phyloP scores from a whole-genome alignment of 2,797 vertebrate genomes.

The Molossus molossus region DNA sequence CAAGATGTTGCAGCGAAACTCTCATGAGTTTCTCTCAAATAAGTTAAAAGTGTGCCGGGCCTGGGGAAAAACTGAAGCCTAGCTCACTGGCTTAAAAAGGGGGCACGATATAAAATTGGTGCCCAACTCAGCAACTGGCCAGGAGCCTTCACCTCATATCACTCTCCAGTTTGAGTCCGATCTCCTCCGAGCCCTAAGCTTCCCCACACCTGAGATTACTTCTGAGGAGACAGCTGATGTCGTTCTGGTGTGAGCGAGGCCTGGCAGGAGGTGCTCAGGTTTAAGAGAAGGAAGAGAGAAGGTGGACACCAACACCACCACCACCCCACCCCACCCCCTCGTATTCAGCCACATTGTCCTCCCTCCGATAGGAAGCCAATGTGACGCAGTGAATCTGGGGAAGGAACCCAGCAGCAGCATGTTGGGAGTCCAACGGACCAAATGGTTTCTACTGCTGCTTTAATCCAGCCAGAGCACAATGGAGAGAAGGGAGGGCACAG shows the following conservation, averaged over 20 bases:
- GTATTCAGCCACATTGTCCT: not conserved
- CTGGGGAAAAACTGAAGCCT: conserved; percentile 74
- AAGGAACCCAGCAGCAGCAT: not conserved
- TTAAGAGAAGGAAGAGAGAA: not conserved
- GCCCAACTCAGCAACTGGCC: conserved; percentile 60
- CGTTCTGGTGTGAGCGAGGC: not conserved
- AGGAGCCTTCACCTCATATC: not conserved
- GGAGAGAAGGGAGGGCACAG: not conserved
- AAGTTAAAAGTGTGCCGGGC: conserved; percentile 90
- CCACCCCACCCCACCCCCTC: no score
- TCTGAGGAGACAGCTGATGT: conserved; percentile 3
- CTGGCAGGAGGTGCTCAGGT: not conserved
- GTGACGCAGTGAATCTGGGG: not conserved
- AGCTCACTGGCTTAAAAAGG: conserved; percentile 65
- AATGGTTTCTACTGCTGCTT: not conserved
- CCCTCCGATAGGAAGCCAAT: conserved; percentile 33
- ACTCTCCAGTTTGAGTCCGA: not conserved
- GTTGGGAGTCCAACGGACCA: not conserved
- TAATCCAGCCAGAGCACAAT: not conserved
- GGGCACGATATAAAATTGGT: conserved; percentile 55
- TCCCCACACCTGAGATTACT: not conserved
- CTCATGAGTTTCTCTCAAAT: conserved; percentile 90
- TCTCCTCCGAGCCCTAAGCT: not conserved
- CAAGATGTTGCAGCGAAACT: conserved; percentile 87
- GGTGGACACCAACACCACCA: no score